These are phyloP conservation scores for Drosophila peninsularis DNA, from an alignment of 2,888 invertebrate genomes.

Conservation along the genomic window DNA sequence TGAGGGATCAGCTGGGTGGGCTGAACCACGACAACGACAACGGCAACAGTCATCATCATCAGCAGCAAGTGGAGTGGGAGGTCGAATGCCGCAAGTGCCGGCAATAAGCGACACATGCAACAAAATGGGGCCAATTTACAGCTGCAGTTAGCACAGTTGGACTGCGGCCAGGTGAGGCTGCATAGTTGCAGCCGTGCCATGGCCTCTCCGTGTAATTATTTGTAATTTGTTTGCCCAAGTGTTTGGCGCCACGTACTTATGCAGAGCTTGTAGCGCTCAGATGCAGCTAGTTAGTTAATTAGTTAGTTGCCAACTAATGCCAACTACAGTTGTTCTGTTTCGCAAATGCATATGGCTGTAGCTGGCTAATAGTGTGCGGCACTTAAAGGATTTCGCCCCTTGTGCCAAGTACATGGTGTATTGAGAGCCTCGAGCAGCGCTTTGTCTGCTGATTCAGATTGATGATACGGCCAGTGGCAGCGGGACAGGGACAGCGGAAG, in stretches of 20 bases:
- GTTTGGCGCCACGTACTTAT: slow-evolving; percentile 24
- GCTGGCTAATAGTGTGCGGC: slow-evolving; percentile 43
- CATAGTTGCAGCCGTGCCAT: slow-evolving; percentile 19
- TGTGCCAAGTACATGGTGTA: slow-evolving; percentile 14
- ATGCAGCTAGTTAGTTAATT: slow-evolving; percentile 17
- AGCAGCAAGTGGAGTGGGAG: slow-evolving; percentile 10
- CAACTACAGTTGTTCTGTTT: slow-evolving; percentile 26
- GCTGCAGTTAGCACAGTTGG: slow-evolving; percentile 50
- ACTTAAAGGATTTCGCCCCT: slow-evolving; percentile 40
- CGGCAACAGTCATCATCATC: slow-evolving; percentile 43
- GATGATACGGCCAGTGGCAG: slow-evolving; percentile 53
- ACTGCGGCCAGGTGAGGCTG: slow-evolving; percentile 25
- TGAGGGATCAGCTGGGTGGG: slow-evolving; percentile 35
- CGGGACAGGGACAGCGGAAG: slow-evolving; percentile 19
- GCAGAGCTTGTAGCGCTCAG: slow-evolving; percentile 19
- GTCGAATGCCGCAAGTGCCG: slow-evolving; percentile 31
- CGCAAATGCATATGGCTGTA: slow-evolving; percentile 42
- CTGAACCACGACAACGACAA: slow-evolving; percentile 53
- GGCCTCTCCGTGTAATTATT: slow-evolving; percentile 66
- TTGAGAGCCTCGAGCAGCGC: neutral
- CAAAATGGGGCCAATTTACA: slow-evolving; percentile 57
- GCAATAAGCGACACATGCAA: slow-evolving; percentile 58
- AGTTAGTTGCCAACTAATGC: slow-evolving; percentile 17
- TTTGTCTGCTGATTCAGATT: slow-evolving; percentile 62
- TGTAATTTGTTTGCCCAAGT: slow-evolving; percentile 75